Evolutionary conservation across 1,140 invertebrate species (phyloP), one percentile per base, ranked within the genome.

Genomic region (Phymastichus coffea): DNA sequence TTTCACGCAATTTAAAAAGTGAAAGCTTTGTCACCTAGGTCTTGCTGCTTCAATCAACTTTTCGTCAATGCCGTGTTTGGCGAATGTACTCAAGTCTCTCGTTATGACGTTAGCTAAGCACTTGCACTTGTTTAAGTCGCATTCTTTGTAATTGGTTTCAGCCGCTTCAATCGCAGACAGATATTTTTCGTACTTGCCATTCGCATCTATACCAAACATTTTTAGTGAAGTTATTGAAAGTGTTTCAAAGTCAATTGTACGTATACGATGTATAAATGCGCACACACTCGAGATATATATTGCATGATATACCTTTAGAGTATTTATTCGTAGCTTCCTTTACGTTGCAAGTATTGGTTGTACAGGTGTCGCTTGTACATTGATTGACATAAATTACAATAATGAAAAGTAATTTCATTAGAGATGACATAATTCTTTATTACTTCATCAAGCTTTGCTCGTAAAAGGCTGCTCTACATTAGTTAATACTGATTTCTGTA

Each of bases 11-110:
- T 64, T 51, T 6, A 64, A 51, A 23, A 49, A 25, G 10, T 23
- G n/a, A 26, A 48, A 55, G 17, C 41, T n/a, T 22, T 48, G 14
- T 43, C 76, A 86, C 80, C 85, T 88, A 26, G 75, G 67, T 56
- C 77, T 80, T 33, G 86, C 83, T 40, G 70, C 68, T 38, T 86
- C 76, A 63, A 94, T 84, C 69, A 85, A 79, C 64, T 86, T 74
- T 67, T 86, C 80, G 2, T 78, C 85, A 49, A 95, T 91, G 23
- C 86, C 86, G 67, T 85, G 80, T 68, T 84, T 80, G 10, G 25
- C n/a, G 74, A 91, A 95, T 17, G 84, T 75, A 61, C 76, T 73
- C 28, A 96, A 78, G 73, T 95, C 91, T 15, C 83, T 76, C 17
- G 82, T 68, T 43, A 95, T 87, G 22, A 90, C 81, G 67, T 78